phyloP scores from a whole-genome alignment of 2,113 vertebrate species.

The Irena cyanogastra region DNA sequence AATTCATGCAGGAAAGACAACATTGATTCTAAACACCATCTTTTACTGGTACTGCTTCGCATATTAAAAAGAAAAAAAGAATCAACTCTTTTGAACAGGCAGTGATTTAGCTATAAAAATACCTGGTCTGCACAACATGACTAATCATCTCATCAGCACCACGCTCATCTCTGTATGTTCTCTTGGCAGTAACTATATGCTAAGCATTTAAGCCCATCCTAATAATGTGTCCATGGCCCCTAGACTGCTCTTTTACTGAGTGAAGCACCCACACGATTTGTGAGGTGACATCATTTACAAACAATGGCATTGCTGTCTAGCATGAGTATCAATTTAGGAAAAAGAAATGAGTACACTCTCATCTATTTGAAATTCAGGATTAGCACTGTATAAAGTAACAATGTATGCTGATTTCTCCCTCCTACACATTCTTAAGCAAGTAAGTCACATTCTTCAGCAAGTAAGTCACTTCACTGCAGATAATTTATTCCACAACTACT shows the following conservation, averaged over 20 bases:
- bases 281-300: constrained; percentile 29
- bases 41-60: background rate
- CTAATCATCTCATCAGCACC: background rate
- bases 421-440: constrained; percentile 46
- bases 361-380: background rate
- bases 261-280: background rate
- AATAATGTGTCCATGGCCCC: background rate
- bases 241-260: background rate
- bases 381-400: background rate
- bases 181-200: background rate
- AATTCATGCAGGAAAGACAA: background rate
- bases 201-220: background rate
- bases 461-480: constrained; percentile 14
- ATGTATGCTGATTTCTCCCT: constrained; percentile 7
- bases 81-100: background rate
- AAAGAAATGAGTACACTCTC: background rate
- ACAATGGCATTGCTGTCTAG: background rate
- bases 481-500: constrained; percentile 19
- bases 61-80: background rate
- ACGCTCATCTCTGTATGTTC: background rate
- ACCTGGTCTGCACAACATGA: background rate
- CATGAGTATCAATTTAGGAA: background rate
- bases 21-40: background rate
- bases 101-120: background rate
- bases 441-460: constrained; percentile 49